These are phyloP conservation scores for Colius striatus DNA, from an alignment of 2,113 vertebrate species.

Conservation along the genomic window DNA sequence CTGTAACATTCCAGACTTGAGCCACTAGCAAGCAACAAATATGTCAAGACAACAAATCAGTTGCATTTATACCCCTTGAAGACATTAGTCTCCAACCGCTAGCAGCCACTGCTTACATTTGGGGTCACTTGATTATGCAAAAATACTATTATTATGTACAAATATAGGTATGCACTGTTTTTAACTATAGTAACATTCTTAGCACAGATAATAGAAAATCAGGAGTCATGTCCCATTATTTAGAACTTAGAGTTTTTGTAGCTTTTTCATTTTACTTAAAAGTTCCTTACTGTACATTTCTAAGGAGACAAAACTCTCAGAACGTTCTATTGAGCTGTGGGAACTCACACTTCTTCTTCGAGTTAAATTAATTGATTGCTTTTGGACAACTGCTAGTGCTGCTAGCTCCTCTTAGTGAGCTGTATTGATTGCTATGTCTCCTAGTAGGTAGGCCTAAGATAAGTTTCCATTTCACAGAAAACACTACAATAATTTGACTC, in stretches of 20 bases:
- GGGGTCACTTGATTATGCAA: neutral
- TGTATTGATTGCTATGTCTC: neutral
- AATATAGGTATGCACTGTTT: neutral
- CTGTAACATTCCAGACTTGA: neutral
- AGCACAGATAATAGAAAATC: neutral
- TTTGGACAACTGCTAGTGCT: neutral
- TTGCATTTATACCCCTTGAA: neutral
- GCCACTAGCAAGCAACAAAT: neutral
- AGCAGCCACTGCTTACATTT: neutral
- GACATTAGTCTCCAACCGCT: neutral
- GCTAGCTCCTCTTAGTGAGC: neutral
- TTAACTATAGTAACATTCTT: neutral
- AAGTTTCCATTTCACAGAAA: slow-evolving; percentile 31
- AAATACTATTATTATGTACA: neutral
- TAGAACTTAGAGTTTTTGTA: neutral
- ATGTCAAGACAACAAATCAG: neutral
- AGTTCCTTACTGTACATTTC: neutral
- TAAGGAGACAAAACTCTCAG: neutral
- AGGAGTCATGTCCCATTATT: neutral
- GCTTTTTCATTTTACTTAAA: neutral
- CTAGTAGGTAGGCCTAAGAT: neutral
- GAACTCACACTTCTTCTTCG: neutral
- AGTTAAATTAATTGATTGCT: slow-evolving; percentile 8
- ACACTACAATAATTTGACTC: slow-evolving; percentile 2
- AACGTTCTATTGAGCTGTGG: neutral